Percentiles rank a stretch among this genome's conserved stretches.
Evolutionary conservation across 1,140 invertebrate species (phyloP).

Genomic region (Drosophila insularis): DNA sequence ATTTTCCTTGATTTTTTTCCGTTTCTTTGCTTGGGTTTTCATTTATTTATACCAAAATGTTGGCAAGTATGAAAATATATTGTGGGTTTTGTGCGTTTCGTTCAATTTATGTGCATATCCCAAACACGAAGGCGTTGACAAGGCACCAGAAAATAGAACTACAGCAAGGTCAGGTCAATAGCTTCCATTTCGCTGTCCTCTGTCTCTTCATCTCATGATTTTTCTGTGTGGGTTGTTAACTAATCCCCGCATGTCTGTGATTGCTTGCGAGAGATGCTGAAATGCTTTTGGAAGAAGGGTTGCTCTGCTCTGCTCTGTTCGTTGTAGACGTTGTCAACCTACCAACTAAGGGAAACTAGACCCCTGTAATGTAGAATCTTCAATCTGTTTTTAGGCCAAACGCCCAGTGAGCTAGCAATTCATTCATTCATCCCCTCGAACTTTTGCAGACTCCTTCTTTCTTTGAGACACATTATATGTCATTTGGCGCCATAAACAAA

Average conservation of each 20-base stretch:
- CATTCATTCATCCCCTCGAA: not conserved
- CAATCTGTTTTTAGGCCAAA: conserved; percentile 2
- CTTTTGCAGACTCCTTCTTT: conserved; percentile 18
- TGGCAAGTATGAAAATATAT: conserved; percentile 2
- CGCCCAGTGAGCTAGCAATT: not conserved
- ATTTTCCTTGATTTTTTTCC: not conserved
- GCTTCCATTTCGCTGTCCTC: not conserved
- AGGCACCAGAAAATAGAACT: conserved; percentile 17
- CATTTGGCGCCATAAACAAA: conserved; percentile 46
- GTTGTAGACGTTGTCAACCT: not conserved
- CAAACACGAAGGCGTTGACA: conserved; percentile 19
- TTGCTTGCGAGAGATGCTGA: not conserved
- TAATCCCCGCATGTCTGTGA: conserved; percentile 5
- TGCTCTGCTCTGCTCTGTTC: not conserved
- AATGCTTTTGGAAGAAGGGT: conserved; percentile 2
- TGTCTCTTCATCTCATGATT: not conserved
- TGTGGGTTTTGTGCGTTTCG: conserved; percentile 14
- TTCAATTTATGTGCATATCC: conserved; percentile 7
- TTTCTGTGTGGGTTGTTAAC: not conserved
- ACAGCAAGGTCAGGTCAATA: conserved; percentile 6
- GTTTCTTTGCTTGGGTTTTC: conserved; percentile 1
- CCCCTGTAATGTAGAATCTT: not conserved
- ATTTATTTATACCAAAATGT: conserved; percentile 4
- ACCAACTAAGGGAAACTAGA: not conserved
- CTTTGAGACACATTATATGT: conserved; percentile 47